Evolutionary conservation across 1,140 invertebrate species (phyloP).

Genomic region (Leptoteleia sp.): DNA sequence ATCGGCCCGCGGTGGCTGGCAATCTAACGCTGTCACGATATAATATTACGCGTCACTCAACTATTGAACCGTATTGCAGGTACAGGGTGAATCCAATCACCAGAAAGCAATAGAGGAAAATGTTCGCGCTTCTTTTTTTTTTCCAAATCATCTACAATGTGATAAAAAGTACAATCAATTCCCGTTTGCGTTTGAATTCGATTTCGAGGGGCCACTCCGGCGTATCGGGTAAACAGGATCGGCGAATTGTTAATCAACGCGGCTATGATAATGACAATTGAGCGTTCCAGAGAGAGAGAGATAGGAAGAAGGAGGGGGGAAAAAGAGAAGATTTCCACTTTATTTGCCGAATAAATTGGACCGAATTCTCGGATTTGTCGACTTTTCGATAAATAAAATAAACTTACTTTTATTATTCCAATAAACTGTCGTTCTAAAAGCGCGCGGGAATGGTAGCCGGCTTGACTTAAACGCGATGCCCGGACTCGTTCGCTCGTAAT

Average conservation of each 20-base stretch:
- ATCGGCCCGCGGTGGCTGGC: too few species aligned
- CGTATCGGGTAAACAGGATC: conserved; percentile 41
- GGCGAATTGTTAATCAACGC: conserved; percentile 47
- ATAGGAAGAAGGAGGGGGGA: too few species aligned
- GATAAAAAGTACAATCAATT: conserved; percentile 47
- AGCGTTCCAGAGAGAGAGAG: neutral
- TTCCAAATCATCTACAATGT: conserved; percentile 40
- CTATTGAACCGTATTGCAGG: conserved; percentile 22
- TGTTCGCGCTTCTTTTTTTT: conserved; percentile 22
- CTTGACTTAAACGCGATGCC: conserved; percentile 3
- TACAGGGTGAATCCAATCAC: conserved; percentile 40
- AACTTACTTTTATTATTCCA: conserved; percentile 2
- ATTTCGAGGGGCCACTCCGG: conserved; percentile 25
- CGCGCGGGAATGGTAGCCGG: neutral
- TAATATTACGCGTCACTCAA: conserved; percentile 59
- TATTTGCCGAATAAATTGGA: conserved; percentile 13
- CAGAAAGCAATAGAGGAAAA: conserved; percentile 39
- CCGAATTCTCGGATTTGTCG: neutral
- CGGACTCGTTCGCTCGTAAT: conserved; percentile 1
- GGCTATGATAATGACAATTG: conserved; percentile 46
- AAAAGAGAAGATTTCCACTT: too few species aligned
- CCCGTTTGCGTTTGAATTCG: conserved; percentile 24
- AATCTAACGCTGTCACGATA: too few species aligned
- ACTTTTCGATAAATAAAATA: conserved; percentile 11
- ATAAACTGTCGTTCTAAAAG: conserved; percentile 7